These are phyloP conservation scores for Agrilus biguttatus DNA, from an alignment of 2,888 invertebrate genomes.

Conservation along the genomic window DNA sequence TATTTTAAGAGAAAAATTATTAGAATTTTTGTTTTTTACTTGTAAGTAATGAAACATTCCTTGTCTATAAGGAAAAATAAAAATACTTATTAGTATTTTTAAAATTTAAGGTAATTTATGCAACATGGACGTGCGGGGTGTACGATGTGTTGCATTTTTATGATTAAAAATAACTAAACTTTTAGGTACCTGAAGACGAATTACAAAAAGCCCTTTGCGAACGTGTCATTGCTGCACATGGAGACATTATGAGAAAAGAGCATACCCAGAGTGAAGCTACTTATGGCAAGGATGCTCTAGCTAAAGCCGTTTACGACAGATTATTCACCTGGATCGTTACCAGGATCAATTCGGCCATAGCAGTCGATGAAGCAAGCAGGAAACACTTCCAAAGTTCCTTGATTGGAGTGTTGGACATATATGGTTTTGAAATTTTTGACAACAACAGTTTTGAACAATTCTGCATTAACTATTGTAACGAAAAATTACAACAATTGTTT, in stretches of 20 bases:
- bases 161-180: conserved; percentile 42
- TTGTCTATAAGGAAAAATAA: no score
- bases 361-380: conserved; percentile 44
- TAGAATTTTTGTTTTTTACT: no score
- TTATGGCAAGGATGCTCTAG: conserved; percentile 82
- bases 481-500: conserved; percentile 94
- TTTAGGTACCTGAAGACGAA: conserved; percentile 36
- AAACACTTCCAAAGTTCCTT: conserved; percentile 57
- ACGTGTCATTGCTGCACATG: conserved; percentile 84
- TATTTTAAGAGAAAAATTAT: conserved; percentile 11
- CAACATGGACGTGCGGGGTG: no score
- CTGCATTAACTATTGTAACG: conserved; percentile 98
- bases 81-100: no score
- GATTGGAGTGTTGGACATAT: conserved; percentile 94
- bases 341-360: conserved; percentile 82
- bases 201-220: conserved; percentile 67
- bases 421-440: conserved; percentile 97
- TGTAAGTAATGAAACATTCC: no score
- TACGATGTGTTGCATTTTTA: conserved; percentile 34
- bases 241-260: conserved; percentile 81
- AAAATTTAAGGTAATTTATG: no score
- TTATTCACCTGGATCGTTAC: conserved; percentile 90
- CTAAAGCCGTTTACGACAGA: conserved; percentile 91
- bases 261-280: conserved; percentile 75
- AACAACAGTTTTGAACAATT: conserved; percentile 96